Evolutionary conservation across 2,888 invertebrate species (phyloP), one percentile per base, ranked within the genome.

Genomic region (Caenorhabditis sp.): DNA sequence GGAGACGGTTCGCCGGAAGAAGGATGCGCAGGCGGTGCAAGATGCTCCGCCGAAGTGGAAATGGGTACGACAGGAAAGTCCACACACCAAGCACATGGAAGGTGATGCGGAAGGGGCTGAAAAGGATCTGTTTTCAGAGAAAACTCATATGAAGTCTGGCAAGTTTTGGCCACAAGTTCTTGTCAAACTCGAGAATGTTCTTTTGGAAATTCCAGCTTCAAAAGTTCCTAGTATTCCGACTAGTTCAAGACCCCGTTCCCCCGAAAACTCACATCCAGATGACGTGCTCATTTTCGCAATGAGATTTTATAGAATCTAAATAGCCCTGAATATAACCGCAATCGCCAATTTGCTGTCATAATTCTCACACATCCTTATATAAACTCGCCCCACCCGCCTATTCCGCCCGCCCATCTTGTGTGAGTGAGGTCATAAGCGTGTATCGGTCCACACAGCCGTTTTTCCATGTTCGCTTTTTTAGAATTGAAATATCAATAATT

Each of bases 1-100:
- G 7, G 72, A 72, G 0, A 72, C 72, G 0, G 72, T 72, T 49
- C 72, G 26, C 16, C 72, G 44, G 49, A 72, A 72, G 16, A 72
- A 72, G 10, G 72, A 72, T 4, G 72, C 72, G 49, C 72, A 72
- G 22, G 72, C 72, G 3, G 72, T 59, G n/a, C 72, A 72, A 14
- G 72, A 72, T 7, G 59, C 44, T 2, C 72, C 72, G 1, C 72
- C 72, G 14, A 72, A 72, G n/a, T 72, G 72, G 35, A 72, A 59
- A 16, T 72, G 44, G 1, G 59, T 72, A n/a, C 44, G 38, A 22
- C 56, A 56, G 19, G 70, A 44, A 7, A 56, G 44, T 12, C 70
- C 58, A 22, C 70, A 70, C 0, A 58, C 70, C 19, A 70, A 58
- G n/a, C 70, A 70, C 38, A 69, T 38, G 26, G 26, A 16, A 8